Evolutionary conservation across 2,888 invertebrate species (phyloP).

Genomic region (Brenthis daphne): DNA sequence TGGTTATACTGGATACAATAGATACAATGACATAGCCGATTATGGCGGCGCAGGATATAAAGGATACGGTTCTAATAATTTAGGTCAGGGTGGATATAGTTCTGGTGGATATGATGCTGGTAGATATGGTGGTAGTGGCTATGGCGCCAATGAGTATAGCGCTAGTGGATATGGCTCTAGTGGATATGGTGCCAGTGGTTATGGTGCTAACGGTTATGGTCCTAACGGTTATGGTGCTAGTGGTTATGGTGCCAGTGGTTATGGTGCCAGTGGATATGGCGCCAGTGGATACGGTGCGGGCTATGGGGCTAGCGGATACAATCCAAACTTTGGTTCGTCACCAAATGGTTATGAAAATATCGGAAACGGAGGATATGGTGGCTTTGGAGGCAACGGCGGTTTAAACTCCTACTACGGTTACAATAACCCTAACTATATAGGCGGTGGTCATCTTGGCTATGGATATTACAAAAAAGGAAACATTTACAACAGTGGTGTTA

Average conservation of each 20-base stretch:
- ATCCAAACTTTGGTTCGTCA: background rate
- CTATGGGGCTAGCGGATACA: conserved; percentile 38
- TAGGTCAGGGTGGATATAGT: conserved; percentile 15
- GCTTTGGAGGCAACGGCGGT: conserved; percentile 83
- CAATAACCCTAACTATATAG: conserved; percentile 78
- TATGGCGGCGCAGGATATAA: conserved; percentile 28
- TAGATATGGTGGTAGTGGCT: conserved; percentile 13
- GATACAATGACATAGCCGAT: conserved; percentile 30
- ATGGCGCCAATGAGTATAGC: conserved; percentile 9
- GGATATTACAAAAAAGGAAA: conserved; percentile 78
- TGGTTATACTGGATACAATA: conserved; percentile 30
- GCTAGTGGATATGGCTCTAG: conserved; percentile 3
- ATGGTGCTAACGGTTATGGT: conserved; percentile 9
- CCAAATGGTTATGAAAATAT: conserved; percentile 5
- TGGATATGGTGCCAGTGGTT: conserved; percentile 22
- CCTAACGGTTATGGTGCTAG: conserved; percentile 11
- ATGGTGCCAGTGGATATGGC: conserved; percentile 12
- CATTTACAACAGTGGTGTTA: conserved; percentile 70
- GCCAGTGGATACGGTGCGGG: conserved; percentile 30
- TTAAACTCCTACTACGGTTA: conserved; percentile 82
- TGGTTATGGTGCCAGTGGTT: conserved; percentile 6
- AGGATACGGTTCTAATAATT: conserved; percentile 19
- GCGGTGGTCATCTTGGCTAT: conserved; percentile 81
- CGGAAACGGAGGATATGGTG: conserved; percentile 60
- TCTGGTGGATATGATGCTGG: conserved; percentile 7